phyloP scores from a whole-genome alignment of 1,140 invertebrate genomes.

The Dendrolimus punctatus region DNA sequence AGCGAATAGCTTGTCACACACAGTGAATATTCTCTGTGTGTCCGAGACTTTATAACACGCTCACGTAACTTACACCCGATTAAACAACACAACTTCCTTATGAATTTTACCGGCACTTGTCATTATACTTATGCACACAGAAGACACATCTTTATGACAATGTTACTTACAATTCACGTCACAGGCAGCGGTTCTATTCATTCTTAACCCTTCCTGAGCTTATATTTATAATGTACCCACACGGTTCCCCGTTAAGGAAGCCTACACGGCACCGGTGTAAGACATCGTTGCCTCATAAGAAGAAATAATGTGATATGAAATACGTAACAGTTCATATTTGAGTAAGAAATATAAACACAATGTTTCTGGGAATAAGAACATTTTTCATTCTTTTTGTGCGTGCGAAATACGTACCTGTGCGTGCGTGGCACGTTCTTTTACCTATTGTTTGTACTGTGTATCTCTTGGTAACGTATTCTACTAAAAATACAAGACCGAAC shows the following conservation, averaged over 20 bases:
- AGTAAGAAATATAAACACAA: slow-evolving; percentile 14
- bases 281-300: slow-evolving; percentile 1
- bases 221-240: slow-evolving; percentile 11
- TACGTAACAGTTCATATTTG: slow-evolving; percentile 8
- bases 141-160: slow-evolving; percentile 27
- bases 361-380: slow-evolving; percentile 16
- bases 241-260: slow-evolving; percentile 2
- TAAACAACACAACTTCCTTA: slow-evolving; percentile 51
- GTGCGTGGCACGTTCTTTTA: slow-evolving; percentile 16
- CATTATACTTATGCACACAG: slow-evolving; percentile 29
- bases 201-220: slow-evolving; percentile 13
- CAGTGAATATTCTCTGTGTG: no score
- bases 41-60: slow-evolving; percentile 27
- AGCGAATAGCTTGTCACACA: no score
- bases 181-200: slow-evolving; percentile 10
- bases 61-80: slow-evolving; percentile 65
- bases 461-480: no score
- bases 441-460: slow-evolving; percentile 10
- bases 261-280: slow-evolving; percentile 3
- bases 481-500: no score
- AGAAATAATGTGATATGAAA: slow-evolving; percentile 2
- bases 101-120: slow-evolving; percentile 40
- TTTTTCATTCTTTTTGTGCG: slow-evolving; percentile 17
- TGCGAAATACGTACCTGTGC: slow-evolving; percentile 17
- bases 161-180: slow-evolving; percentile 18